These are phyloP conservation scores for Ancistrus triradiatus DNA, from an alignment of 2,113 vertebrate genomes.

Conservation along the genomic window DNA sequence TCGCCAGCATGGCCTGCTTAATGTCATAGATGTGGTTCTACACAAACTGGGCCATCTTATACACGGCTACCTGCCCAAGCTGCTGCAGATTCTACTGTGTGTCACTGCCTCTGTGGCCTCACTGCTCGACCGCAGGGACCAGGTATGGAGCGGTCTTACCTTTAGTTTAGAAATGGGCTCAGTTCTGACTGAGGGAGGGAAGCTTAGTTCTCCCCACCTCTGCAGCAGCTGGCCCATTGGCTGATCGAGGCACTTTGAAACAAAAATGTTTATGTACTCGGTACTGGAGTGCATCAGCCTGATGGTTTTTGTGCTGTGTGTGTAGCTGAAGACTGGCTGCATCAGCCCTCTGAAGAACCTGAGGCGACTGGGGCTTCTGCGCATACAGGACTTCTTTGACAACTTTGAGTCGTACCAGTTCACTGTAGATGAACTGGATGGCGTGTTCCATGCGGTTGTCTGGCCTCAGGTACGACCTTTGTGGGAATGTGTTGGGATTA, in stretches of 20 bases:
- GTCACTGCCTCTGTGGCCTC: constrained; percentile 75
- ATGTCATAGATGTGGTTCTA: constrained; percentile 80
- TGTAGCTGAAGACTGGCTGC: constrained; percentile 79
- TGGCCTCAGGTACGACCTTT: constrained; percentile 83
- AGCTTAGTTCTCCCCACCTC: too few species aligned
- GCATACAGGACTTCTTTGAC: constrained; percentile 83
- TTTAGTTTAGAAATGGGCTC: too few species aligned
- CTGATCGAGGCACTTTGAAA: too few species aligned
- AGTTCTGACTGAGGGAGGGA: too few species aligned
- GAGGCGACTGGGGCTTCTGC: constrained; percentile 83
- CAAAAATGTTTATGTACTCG: too few species aligned
- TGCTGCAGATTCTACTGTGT: constrained; percentile 90
- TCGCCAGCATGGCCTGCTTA: constrained; percentile 87
- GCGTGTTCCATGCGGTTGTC: constrained; percentile 79
- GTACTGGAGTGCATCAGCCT: too few species aligned
- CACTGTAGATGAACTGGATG: constrained; percentile 82
- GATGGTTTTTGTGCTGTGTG: constrained; percentile 24
- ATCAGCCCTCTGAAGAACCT: constrained; percentile 89
- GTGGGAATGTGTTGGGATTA: too few species aligned
- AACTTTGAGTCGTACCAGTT: constrained; percentile 83
- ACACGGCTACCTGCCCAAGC: constrained; percentile 77
- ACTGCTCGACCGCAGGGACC: constrained; percentile 77
- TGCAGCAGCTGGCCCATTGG: too few species aligned
- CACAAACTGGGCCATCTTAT: constrained; percentile 89
- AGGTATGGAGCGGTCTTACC: constrained; percentile 71